Percentiles rank a stretch among this genome's conserved stretches.
Conservation (phyloP, 2,797 vertebrate genomes). For the Tolypeutes matacus region DNA sequence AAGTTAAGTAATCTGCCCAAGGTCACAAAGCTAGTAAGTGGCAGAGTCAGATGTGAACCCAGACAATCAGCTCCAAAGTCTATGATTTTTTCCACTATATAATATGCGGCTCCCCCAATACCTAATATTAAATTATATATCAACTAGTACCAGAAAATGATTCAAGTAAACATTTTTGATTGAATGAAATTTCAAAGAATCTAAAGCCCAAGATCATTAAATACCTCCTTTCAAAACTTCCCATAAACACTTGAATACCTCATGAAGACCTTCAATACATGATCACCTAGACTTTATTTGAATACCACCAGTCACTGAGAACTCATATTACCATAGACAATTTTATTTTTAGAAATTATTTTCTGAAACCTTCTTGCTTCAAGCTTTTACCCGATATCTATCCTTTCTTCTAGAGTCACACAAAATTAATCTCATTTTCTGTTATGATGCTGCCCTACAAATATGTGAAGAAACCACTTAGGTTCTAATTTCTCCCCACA, state of each 20-base stretch:
- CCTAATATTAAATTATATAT: conserved; percentile 40
- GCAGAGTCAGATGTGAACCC: not conserved
- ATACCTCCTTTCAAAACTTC: not conserved
- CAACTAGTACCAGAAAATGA: conserved; percentile 44
- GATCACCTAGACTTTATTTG: conserved; percentile 17
- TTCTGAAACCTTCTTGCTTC: not conserved
- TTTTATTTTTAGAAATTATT: conserved; percentile 60
- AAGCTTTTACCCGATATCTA: conserved; percentile 5
- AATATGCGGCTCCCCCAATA: not conserved
- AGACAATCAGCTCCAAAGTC: not conserved
- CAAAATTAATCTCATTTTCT: conserved; percentile 46
- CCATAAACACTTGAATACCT: conserved; percentile 38
- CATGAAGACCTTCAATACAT: not conserved
- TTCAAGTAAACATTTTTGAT: conserved; percentile 36
- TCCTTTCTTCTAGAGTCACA: conserved; percentile 31
- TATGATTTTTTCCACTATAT: not conserved
- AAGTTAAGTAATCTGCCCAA: conserved; percentile 24
- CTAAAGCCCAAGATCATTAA: not conserved
- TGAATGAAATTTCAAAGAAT: conserved; percentile 49
- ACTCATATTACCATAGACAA: not conserved
- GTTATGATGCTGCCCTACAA: conserved; percentile 34
- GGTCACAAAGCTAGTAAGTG: conserved; percentile 28
- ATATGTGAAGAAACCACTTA: conserved; percentile 29
- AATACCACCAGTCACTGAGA: not conserved
- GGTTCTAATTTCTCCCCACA: not conserved